A percentile compares a stretch with the other conserved stretches of the same genome.
phyloP scores from a whole-genome alignment of 2,113 vertebrate species.

The Phodopus roborovskii region DNA sequence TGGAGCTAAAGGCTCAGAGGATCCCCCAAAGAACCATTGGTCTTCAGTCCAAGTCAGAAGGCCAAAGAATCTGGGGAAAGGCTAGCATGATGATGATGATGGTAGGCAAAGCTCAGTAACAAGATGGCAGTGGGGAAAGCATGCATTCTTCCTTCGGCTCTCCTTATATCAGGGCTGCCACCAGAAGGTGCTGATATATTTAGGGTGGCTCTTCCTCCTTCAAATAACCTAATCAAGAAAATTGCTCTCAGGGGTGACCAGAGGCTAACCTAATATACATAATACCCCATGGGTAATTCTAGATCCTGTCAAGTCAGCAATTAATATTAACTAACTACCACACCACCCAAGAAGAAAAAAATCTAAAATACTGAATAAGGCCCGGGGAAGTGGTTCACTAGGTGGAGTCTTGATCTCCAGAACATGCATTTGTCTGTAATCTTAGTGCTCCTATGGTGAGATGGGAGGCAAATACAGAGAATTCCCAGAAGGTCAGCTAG shows the following conservation, averaged over 20 bases:
- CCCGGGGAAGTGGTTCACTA: not conserved
- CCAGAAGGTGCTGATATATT: not conserved
- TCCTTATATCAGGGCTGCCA: not conserved
- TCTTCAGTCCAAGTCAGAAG: not conserved
- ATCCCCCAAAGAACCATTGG: not conserved
- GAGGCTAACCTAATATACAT: not conserved
- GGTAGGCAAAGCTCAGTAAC: not conserved
- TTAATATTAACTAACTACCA: not conserved
- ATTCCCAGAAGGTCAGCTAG: no score
- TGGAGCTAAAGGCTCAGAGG: not conserved
- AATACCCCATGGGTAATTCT: not conserved
- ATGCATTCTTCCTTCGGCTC: not conserved
- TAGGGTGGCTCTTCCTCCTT: not conserved
- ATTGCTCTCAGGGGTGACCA: not conserved
- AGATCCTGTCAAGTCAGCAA: not conserved
- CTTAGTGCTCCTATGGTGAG: not conserved
- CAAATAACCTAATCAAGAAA: not conserved
- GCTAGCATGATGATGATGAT: fast-evolving
- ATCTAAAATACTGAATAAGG: not conserved
- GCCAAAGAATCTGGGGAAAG: not conserved
- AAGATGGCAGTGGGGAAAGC: not conserved
- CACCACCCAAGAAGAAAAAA: not conserved
- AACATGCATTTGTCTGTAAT: not conserved
- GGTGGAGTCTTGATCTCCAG: not conserved
- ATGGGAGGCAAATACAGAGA: not conserved